These are phyloP conservation scores for Melipona bicolor DNA, from an alignment of 2,888 invertebrate species.

Conservation along the genomic window DNA sequence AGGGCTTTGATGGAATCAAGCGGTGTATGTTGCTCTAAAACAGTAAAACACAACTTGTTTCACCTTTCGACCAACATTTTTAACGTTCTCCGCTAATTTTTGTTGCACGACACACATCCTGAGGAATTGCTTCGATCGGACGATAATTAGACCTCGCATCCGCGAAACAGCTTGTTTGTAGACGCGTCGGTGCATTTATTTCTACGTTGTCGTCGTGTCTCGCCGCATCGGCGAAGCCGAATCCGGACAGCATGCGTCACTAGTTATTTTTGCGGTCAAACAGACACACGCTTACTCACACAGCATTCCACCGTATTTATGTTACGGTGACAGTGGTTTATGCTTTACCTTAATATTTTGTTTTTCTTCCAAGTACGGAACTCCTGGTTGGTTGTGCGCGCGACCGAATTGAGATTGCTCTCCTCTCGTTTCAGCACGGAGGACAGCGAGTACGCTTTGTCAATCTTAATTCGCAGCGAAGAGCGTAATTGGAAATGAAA, in stretches of 20 bases:
- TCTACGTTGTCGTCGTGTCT: conserved; percentile 68
- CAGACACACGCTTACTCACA: conserved; percentile 51
- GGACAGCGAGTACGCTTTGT: background rate
- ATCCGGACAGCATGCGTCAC: conserved; percentile 79
- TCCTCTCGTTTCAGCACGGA: background rate
- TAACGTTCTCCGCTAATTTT: background rate
- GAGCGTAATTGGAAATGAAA: too few species aligned
- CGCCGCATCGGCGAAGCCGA: conserved; percentile 66
- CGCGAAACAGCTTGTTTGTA: conserved; percentile 62
- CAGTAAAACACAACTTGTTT: background rate
- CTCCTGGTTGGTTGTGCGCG: conserved; percentile 12
- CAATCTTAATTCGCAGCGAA: too few species aligned
- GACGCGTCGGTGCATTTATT: conserved; percentile 68
- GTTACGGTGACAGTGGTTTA: conserved; percentile 62
- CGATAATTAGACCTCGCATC: background rate
- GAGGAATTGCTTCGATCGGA: background rate
- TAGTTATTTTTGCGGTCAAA: conserved; percentile 78
- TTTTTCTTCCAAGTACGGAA: conserved; percentile 47
- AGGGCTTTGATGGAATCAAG: background rate
- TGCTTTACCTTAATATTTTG: conserved; percentile 52
- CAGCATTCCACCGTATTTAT: conserved; percentile 52
- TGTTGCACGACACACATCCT: accelerated
- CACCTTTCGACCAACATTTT: background rate
- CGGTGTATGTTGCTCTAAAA: background rate
- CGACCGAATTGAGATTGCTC: background rate